Percentiles rank a stretch among this genome's conserved stretches.
phyloP scores from a whole-genome alignment of 1,140 invertebrate species.

The Drosophila willistoni region DNA sequence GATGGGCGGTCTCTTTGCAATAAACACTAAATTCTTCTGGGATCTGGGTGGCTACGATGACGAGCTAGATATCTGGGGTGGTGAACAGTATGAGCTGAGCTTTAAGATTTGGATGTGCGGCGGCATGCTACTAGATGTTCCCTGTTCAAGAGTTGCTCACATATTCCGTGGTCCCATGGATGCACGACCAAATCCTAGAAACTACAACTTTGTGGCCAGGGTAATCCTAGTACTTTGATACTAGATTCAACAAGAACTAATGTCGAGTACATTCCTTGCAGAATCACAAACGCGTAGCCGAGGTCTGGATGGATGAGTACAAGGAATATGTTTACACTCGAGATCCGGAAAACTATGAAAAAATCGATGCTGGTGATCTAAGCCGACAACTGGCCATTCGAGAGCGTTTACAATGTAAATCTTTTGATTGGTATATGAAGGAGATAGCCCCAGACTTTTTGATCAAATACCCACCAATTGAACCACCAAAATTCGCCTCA shows the following conservation, averaged over 20 bases:
- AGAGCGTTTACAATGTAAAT: conserved; percentile 89
- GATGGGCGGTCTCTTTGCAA: conserved; percentile 98
- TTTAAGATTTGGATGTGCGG: conserved; percentile 97
- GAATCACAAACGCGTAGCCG: conserved; percentile 91
- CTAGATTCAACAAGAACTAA: too few species aligned
- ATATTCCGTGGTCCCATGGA: conserved; percentile 88
- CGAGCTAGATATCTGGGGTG: conserved; percentile 96
- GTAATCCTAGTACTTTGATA: conserved; percentile 31
- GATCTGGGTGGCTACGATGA: conserved; percentile 97
- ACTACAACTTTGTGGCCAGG: conserved; percentile 78
- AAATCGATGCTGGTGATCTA: conserved; percentile 88
- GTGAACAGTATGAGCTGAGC: conserved; percentile 98
- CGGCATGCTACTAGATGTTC: conserved; percentile 94
- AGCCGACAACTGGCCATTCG: conserved; percentile 87
- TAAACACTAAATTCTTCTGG: conserved; percentile 95
- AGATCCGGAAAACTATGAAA: conserved; percentile 85
- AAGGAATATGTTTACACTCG: conserved; percentile 89
- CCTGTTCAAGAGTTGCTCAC: conserved; percentile 98
- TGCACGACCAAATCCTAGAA: conserved; percentile 92
- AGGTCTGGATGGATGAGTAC: conserved; percentile 96
- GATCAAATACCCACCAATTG: conserved; percentile 90
- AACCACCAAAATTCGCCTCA: conserved; percentile 88
- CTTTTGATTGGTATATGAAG: conserved; percentile 94
- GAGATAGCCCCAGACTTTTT: conserved; percentile 91
- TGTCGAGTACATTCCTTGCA: conserved; percentile 70